Evolutionary conservation across 2,113 vertebrate genomes (phyloP).

Genomic region (Polyodon spathula): DNA sequence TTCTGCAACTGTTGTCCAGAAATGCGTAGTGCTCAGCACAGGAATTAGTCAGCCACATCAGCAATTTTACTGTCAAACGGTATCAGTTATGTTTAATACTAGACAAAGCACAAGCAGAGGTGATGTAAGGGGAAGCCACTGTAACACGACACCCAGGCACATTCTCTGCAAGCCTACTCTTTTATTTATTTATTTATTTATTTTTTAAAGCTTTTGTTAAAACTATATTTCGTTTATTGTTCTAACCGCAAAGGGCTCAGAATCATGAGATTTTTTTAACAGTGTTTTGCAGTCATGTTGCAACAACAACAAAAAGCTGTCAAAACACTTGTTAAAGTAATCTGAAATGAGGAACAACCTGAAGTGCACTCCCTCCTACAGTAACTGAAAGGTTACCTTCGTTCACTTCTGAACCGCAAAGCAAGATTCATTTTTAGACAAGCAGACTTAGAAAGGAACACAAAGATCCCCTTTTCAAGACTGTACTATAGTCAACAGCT

Average conservation of each 20-base stretch:
- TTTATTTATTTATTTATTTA: background rate
- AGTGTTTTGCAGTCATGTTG: background rate
- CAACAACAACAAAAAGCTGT: background rate
- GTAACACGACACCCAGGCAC: slow-evolving; percentile 25
- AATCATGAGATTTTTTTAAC: no score
- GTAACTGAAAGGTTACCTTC: slow-evolving; percentile 35
- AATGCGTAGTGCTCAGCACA: slow-evolving; percentile 20
- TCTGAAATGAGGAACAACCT: slow-evolving; percentile 24
- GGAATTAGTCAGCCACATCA: slow-evolving; percentile 43
- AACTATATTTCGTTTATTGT: no score
- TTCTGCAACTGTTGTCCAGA: slow-evolving; percentile 1
- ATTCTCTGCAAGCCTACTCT: background rate
- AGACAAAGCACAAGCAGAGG: slow-evolving; percentile 26
- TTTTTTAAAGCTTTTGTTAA: slow-evolving; percentile 1
- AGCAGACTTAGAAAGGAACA: slow-evolving; percentile 7
- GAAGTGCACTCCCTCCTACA: slow-evolving; percentile 25
- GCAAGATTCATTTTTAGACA: background rate
- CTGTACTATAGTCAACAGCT: no score
- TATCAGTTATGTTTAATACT: slow-evolving; percentile 45
- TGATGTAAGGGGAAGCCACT: slow-evolving; percentile 48
- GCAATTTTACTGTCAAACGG: slow-evolving; percentile 46
- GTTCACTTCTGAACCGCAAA: slow-evolving; percentile 18
- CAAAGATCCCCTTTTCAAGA: no score
- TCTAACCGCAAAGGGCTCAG: background rate
- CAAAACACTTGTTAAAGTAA: background rate